Evolutionary conservation across 1,140 invertebrate genomes (phyloP), one percentile per base, ranked within the genome.

Genomic region (Daktulosphaira vitifoliae): DNA sequence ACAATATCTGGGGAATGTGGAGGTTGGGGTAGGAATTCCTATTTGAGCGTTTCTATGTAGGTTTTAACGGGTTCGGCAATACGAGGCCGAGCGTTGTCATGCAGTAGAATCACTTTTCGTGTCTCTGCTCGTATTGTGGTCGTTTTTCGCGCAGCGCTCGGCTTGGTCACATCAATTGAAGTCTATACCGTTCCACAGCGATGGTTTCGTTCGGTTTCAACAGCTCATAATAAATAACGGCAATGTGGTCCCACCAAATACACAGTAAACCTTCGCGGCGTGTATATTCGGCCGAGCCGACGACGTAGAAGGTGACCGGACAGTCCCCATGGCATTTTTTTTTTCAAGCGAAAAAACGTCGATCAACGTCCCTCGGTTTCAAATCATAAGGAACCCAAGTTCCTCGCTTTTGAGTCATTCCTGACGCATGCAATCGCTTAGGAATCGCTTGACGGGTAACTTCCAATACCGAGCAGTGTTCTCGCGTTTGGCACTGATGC

Each of bases 101-200:
- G 51, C 2, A 13, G 15, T 3, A 53, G 15, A 20, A 53, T 38
- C 2, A 53, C 15, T 37, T 16, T 53, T 67, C 49, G 42, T 48
- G 67, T 39, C 70, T 56, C 23, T 66, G 39, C 50, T 65, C 66
- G n/a, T 66, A 54, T 13, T 49, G 8, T 13, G 46, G 22, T 4
- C 59, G 22, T 59, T 69, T 69, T 51, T 71, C 68, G 37, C 68
- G 48, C 9, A 71, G 66, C 8, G 65, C 66, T 44, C 38, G 54
- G 25, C 23, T 39, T 25, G 42, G 26, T 3, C 18, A 1, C 25
- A 53, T 29, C 33, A 53, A 13, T 22, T 29, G n/a, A 25, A 5
- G n/a, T 33, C 6, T 9, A 33, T 53, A 37, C 0, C n/a, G 18
- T n/a, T 33, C 51, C 1, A 16, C 26, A 3, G 25, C 33, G 26